Base-by-base conservation (phyloP, 1,140 invertebrate species). In the Drosophila miranda region DNA sequence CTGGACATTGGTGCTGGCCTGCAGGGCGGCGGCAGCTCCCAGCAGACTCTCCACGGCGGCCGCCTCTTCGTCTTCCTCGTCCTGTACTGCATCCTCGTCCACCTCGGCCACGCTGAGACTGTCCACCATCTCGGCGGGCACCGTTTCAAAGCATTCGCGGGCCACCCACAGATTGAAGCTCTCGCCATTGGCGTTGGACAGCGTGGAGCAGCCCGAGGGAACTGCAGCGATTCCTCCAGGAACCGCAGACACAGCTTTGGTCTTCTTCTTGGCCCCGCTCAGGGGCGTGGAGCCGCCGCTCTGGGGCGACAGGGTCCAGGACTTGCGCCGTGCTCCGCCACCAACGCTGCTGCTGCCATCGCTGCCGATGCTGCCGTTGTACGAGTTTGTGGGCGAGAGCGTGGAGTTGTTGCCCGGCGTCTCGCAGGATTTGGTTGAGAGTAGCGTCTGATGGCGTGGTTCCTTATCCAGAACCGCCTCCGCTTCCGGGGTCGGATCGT, bases 121-220 rank as follows among this genome's bases (percentile, higher is more conserved):
- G 14, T 79, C 79, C 19, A 90, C 89, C 67, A 86, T 90, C 46
- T 90, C 89, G 1, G 88, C 89, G 2, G 89, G 89, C 44, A 90
- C 81, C 0, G 81, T 90, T 49, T 90, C 89, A 30, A 84, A 90
- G 54, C 89, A 90, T 56, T 90, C 89, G 3, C 89, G 78, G 3
- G 89, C 89, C 11, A 90, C 86, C 89, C 89, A 90, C 45, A 90
- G 44, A 53, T 90, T 90, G 11, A 90, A 87, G 23, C 74, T 75
- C 0, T 90, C 87, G 0, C 74, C 78, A 38, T 87, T 87, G 38
- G 61, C 21, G 7, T 70, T 51, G 48, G 64, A 49, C 49, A 68
- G n/a, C 11, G 19, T 34, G 26, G 62, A 55, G 14, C 14, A 55
- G 19, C 14, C 5, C 2, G n/a, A 6, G 2, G 19, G 41, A 23